These are phyloP conservation scores for Polyodon spathula DNA, from an alignment of 2,113 vertebrate genomes.

Conservation along the genomic window DNA sequence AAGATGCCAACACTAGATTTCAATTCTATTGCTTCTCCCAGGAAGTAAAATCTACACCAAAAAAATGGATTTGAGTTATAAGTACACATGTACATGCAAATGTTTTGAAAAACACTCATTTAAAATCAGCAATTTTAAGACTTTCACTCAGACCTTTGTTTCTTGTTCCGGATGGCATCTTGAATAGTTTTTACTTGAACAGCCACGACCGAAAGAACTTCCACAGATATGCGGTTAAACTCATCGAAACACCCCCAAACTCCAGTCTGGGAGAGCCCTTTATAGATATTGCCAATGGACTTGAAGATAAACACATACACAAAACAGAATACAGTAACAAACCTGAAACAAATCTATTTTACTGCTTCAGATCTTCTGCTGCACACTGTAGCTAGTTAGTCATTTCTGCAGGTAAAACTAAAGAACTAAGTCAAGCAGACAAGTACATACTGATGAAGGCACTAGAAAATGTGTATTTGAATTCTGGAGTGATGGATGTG, in stretches of 20 bases:
- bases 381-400: too few relatives aligned
- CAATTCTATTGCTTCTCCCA: constrained; percentile 53
- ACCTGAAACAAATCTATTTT: too few relatives aligned
- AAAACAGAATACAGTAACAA: not conserved
- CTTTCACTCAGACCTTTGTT: constrained; percentile 42
- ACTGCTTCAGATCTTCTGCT: too few relatives aligned
- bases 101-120: not conserved
- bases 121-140: not conserved
- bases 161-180: constrained; percentile 58
- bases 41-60: constrained; percentile 51
- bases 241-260: constrained; percentile 62
- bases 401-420: too few relatives aligned
- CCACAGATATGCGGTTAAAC: constrained; percentile 59
- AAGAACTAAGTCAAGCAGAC: too few relatives aligned
- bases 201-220: constrained; percentile 55
- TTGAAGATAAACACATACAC: constrained; percentile 5
- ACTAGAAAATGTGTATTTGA: too few relatives aligned
- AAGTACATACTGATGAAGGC: too few relatives aligned
- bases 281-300: constrained; percentile 61
- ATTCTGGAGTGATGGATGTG: too few relatives aligned
- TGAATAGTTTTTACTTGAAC: constrained; percentile 62
- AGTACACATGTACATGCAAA: not conserved
- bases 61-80: not conserved
- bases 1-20: constrained; percentile 61
- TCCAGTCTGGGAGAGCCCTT: constrained; percentile 60